Evolutionary conservation across 2,113 vertebrate species (phyloP).

Genomic region (Zosterops japonicus): DNA sequence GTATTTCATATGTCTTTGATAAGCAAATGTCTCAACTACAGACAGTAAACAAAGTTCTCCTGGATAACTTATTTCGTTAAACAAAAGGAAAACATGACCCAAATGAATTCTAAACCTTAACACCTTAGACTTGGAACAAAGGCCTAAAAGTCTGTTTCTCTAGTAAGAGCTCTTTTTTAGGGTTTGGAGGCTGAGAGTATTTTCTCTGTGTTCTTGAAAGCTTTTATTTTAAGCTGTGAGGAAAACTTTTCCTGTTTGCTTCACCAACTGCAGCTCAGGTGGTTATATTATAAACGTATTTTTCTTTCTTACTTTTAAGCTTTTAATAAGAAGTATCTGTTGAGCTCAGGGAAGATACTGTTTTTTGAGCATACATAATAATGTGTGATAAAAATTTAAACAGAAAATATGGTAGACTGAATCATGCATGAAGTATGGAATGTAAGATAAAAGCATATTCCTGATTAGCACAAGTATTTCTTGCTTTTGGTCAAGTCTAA

Average conservation of each 20-base stretch:
- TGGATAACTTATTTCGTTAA: neutral
- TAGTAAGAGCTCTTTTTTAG: fast-evolving
- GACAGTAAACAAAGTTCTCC: neutral
- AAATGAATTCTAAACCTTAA: neutral
- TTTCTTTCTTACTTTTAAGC: neutral
- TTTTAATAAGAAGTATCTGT: neutral
- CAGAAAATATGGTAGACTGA: neutral
- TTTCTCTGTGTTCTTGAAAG: neutral
- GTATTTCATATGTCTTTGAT: neutral
- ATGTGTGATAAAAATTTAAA: neutral
- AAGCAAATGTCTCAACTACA: neutral
- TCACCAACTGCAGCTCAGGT: neutral
- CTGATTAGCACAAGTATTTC: neutral
- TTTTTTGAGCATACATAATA: neutral
- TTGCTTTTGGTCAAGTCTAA: neutral
- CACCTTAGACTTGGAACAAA: neutral
- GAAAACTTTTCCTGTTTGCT: neutral
- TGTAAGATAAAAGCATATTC: neutral
- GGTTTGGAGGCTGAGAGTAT: neutral
- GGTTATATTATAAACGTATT: neutral
- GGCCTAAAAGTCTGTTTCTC: neutral
- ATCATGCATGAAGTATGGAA: neutral
- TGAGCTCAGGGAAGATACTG: neutral
- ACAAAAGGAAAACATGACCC: neutral
- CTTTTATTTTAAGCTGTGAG: neutral